Percentiles rank a stretch among this genome's conserved stretches.
Evolutionary conservation across 92 coral and sea anemone genomes (phyloP).

Genomic region (Phymanthus crucifer): DNA sequence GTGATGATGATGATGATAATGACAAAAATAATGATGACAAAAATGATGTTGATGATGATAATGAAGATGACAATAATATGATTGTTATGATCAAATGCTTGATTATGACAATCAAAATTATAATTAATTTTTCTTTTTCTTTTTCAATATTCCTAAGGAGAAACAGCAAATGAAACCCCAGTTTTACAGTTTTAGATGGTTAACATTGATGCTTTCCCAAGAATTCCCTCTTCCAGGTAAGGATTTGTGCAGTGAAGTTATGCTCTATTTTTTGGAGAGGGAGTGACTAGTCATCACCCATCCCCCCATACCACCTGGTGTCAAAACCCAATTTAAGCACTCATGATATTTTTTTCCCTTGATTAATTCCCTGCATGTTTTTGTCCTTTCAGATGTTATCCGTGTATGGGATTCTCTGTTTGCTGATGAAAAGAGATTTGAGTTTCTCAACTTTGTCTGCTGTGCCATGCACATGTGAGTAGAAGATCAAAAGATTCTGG

Average conservation of each 20-base stretch:
- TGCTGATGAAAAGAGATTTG: slow-evolving; percentile 92
- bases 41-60: not conserved
- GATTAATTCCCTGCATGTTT: not conserved
- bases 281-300: no score
- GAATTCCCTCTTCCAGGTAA: slow-evolving; percentile 96
- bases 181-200: slow-evolving; percentile 96
- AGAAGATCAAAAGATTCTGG: not conserved
- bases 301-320: no score
- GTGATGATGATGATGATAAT: not conserved
- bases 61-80: no score
- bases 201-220: slow-evolving; percentile 88
- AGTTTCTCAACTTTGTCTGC: slow-evolving; percentile 89
- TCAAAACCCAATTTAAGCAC: no score
- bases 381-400: slow-evolving; percentile 77
- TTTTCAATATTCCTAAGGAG: slow-evolving; percentile 48
- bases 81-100: no score
- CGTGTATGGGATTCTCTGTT: slow-evolving; percentile 98
- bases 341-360: not conserved
- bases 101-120: no score
- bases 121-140: not conserved
- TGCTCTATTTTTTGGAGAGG: no score
- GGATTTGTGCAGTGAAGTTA: no score
- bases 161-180: slow-evolving; percentile 94
- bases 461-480: slow-evolving; percentile 99
- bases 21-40: not conserved